These are phyloP conservation scores for Nipponia nippon DNA, from an alignment of 2,113 vertebrate genomes.

Conservation along the genomic window DNA sequence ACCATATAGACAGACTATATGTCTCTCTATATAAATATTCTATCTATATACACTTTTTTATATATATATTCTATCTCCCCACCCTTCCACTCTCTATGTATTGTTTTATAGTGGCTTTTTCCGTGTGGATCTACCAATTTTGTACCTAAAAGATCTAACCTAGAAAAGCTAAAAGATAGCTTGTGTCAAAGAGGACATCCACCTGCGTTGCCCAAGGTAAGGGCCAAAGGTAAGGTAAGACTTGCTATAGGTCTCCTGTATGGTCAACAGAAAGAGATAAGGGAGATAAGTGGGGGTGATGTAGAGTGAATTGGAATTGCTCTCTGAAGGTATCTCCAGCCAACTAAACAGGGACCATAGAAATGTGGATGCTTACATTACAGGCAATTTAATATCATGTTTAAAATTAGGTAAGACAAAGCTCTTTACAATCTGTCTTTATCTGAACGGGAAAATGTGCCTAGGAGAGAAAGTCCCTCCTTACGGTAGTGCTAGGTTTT, in stretches of 20 bases:
- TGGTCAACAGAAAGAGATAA: background rate
- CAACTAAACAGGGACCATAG: background rate
- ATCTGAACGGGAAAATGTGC: background rate
- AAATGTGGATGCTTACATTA: background rate
- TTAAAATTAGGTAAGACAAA: background rate
- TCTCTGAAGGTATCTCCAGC: background rate
- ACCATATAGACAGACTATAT: background rate
- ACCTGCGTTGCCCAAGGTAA: background rate
- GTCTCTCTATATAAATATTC: background rate
- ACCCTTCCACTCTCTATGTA: fast-evolving
- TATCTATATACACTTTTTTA: background rate
- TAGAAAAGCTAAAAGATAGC: background rate
- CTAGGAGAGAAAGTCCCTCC: background rate
- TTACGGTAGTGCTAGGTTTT: background rate
- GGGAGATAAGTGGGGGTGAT: background rate
- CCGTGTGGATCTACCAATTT: background rate
- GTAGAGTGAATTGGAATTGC: background rate
- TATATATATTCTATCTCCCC: background rate
- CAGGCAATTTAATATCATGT: background rate
- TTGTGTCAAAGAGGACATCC: background rate
- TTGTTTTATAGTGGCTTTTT: background rate
- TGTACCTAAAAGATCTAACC: background rate
- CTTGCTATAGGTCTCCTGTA: background rate
- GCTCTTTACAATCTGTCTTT: background rate
- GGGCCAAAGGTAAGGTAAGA: background rate